Base-by-base conservation (phyloP, 1,140 invertebrate species). In the Lepidotrigona ventralis region DNA sequence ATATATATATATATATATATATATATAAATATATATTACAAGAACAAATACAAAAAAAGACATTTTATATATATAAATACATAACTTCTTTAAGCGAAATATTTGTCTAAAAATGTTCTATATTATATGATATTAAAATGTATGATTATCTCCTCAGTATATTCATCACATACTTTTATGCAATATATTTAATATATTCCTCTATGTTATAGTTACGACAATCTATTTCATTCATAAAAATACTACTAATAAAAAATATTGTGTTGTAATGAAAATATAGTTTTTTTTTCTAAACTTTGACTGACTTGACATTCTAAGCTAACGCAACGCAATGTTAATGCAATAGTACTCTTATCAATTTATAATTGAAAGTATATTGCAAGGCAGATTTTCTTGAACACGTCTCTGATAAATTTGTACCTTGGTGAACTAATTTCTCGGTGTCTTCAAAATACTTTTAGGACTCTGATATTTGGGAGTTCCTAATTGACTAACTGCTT, bases 401-500 rank as follows among this genome's bases (percentile, higher is more conserved):
- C 26, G 53, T 51, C 33, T 69, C n/a, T 64, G n/a, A 76, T 14
- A 56, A 23, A 23, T 70, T 60, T 69, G 33, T 63, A 80, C 54
- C 23, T 26, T 56, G 23, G n/a, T n/a, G n/a, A 26, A 21, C 81
- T 79, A 88, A 12, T 63, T 81, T 80, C 69, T 84, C 51, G 81
- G 15, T 3, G 91, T 83, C 84, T 92, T 93, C 9, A 91, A 82
- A 17, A 91, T 87, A 82, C 88, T 90, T 86, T 91, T 88, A 1
- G 93, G 93, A 81, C 91, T 94, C 51, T 93, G 91, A 81, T 92
- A 88, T 81, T 92, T 94, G 0, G 92, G 91, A 11, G 92, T 92
- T 33, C 84, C 86, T 46, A 93, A 89, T n/a, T 93, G 91, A 60
- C 87, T 69, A 26, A 93, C 91, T 2, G 93, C 93, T 77, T 94